Percentiles rank a stretch among this genome's conserved stretches.
Conservation (phyloP, 1,140 invertebrate genomes). For the Centruroides sculpturatus region DNA sequence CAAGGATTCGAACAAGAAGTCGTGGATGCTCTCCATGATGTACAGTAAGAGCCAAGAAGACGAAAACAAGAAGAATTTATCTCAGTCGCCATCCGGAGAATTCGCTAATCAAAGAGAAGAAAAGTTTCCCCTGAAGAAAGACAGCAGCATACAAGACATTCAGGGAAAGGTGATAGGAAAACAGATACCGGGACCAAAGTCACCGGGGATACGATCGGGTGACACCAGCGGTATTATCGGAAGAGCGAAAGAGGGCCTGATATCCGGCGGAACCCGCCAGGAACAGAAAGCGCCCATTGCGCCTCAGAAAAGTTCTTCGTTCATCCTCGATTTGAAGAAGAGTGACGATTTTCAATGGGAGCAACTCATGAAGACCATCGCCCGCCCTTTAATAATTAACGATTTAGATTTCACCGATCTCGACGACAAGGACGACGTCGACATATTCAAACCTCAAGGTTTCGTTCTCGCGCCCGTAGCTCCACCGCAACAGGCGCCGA, state of each 20-base stretch:
- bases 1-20: no score
- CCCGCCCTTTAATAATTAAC: slow-evolving; percentile 72
- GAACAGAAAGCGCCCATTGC: background rate
- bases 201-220: no score
- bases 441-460: slow-evolving; percentile 18
- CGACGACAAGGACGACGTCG: slow-evolving; percentile 47
- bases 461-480: slow-evolving; percentile 20
- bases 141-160: no score
- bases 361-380: slow-evolving; percentile 61
- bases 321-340: background rate
- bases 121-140: no score
- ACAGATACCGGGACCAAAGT: no score
- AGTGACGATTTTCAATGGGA: slow-evolving; percentile 72
- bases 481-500: slow-evolving; percentile 1
- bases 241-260: slow-evolving; percentile 74
- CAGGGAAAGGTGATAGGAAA: no score
- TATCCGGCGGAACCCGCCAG: background rate
- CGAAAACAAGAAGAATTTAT: no score
- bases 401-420: slow-evolving; percentile 94
- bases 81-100: no score
- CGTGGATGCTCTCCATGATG: no score
- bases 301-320: background rate
- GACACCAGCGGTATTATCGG: slow-evolving; percentile 65
- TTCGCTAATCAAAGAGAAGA: no score
- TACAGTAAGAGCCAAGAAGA: no score